These are phyloP conservation scores for Myotis planiceps DNA, from an alignment of 2,797 vertebrate species.

Conservation along the genomic window DNA sequence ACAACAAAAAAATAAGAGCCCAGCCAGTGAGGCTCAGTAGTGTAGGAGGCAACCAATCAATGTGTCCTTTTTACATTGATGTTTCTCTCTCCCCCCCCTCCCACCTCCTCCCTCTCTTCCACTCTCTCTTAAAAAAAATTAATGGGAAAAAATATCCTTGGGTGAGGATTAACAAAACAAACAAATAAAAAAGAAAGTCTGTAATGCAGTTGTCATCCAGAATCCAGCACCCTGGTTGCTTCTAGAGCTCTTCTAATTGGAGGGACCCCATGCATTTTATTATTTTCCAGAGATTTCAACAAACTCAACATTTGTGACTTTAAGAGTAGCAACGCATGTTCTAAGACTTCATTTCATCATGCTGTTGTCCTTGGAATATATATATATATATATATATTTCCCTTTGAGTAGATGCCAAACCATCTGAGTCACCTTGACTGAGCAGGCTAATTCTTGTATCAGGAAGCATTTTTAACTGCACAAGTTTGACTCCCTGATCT, in stretches of 20 bases:
- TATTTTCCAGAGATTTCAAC: not conserved
- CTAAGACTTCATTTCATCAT: not conserved
- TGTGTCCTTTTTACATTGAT: no score
- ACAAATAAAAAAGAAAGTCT: not conserved
- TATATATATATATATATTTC: not conserved
- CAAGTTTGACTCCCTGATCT: not conserved
- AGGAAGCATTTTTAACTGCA: not conserved
- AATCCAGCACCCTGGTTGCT: not conserved
- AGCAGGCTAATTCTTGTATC: constrained; percentile 2
- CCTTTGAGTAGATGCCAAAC: not conserved
- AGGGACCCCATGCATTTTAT: not conserved
- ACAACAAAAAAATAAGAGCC: no score
- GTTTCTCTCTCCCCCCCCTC: no score
- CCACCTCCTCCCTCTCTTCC: not conserved
- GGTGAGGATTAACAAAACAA: no score
- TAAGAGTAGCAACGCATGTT: not conserved
- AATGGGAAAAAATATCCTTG: not conserved
- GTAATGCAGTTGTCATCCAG: not conserved
- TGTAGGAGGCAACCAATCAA: no score
- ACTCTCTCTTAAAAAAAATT: not conserved
- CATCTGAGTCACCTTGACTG: not conserved
- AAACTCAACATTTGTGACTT: not conserved
- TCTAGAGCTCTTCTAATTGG: not conserved
- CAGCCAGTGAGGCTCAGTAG: no score
- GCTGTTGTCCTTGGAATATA: not conserved